Evolutionary conservation across 2,888 invertebrate genomes (phyloP).

Genomic region (Nebria salina): DNA sequence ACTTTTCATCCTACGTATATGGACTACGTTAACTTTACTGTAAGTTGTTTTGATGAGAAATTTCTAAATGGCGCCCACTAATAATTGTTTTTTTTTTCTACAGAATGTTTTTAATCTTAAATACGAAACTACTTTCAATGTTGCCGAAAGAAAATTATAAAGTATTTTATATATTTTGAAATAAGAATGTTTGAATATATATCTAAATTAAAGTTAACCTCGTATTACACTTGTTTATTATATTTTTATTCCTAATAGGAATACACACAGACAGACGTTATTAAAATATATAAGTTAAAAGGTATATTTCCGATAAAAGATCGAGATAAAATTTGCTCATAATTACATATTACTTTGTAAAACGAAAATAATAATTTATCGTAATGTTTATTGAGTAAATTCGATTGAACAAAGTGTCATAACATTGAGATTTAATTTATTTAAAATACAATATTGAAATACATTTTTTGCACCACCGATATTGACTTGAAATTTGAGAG

Average conservation of each 20-base stretch:
- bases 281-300: too few relatives aligned
- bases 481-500: conserved; percentile 29
- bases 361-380: background rate
- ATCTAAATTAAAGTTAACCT: too few relatives aligned
- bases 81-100: conserved; percentile 34
- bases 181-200: too few relatives aligned
- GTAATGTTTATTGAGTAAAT: conserved; percentile 40
- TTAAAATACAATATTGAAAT: conserved; percentile 42
- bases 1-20: conserved; percentile 48
- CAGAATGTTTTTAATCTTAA: conserved; percentile 48
- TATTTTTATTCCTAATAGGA: too few relatives aligned
- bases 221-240: too few relatives aligned
- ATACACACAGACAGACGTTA: too few relatives aligned
- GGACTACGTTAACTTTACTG: conserved; percentile 43
- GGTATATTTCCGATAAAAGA: background rate
- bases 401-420: conserved; percentile 34
- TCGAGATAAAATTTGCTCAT: too few relatives aligned
- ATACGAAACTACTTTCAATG: conserved; percentile 3
- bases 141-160: background rate
- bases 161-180: too few relatives aligned
- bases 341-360: too few relatives aligned
- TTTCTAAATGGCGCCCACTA: conserved; percentile 19
- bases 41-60: conserved; percentile 36
- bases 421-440: conserved; percentile 32
- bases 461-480: conserved; percentile 36